Percentiles rank a stretch among this genome's conserved stretches.
These are phyloP conservation scores for Streptopelia turtur DNA, from an alignment of 2,797 vertebrate species.

Conservation along the genomic window DNA sequence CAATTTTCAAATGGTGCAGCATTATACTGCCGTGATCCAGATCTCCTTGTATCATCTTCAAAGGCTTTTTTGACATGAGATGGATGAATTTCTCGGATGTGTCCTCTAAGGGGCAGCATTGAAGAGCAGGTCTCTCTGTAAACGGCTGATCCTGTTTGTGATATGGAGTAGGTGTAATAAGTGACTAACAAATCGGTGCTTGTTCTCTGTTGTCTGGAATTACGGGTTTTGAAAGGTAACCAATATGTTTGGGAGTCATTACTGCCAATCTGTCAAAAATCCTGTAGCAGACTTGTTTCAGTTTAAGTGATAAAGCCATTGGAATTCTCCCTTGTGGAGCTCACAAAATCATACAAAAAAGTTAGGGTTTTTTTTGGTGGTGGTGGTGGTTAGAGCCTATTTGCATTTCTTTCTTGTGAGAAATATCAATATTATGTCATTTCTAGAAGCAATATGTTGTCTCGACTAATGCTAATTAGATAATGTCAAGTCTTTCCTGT, in stretches of 20 bases:
- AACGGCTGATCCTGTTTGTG: background rate
- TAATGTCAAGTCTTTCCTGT: background rate
- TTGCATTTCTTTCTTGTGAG: background rate
- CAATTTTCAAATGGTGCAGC: background rate
- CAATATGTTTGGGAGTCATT: background rate
- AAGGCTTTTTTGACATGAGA: background rate
- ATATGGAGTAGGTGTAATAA: background rate
- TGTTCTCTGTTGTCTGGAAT: background rate
- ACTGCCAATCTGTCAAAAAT: background rate
- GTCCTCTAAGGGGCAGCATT: constrained; percentile 65
- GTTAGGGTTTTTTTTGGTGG: background rate
- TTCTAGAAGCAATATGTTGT: background rate
- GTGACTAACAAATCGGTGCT: background rate
- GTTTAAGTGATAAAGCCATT: background rate
- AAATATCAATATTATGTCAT: background rate
- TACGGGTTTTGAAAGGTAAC: background rate
- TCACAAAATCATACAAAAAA: background rate
- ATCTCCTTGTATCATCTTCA: background rate
- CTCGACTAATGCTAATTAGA: background rate
- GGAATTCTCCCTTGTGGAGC: background rate
- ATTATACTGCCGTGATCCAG: background rate
- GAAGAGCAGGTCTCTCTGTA: constrained; percentile 17
- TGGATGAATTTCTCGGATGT: constrained; percentile 9
- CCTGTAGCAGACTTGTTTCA: background rate
- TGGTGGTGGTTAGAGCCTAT: background rate